Evolutionary conservation across 2,113 vertebrate species (phyloP).

Genomic region (Sinocyclocheilus rhinocerous): DNA sequence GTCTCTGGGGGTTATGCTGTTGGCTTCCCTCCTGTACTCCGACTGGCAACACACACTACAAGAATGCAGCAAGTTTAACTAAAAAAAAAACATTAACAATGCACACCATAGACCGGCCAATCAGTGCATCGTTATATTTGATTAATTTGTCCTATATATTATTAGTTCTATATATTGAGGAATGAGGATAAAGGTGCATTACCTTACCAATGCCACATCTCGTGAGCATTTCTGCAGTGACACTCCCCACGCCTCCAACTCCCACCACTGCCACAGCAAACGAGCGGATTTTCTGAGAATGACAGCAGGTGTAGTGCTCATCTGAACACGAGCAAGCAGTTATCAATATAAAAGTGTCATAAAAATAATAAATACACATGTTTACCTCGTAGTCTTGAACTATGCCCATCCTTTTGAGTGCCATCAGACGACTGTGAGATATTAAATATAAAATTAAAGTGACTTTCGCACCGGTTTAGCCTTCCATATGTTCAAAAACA

Average conservation of each 20-base stretch:
- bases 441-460: neutral
- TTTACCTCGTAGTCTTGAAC: constrained; percentile 95
- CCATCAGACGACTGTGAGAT: constrained; percentile 90
- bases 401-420: constrained; percentile 97
- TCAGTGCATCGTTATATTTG: neutral
- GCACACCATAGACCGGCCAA: neutral
- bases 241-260: constrained; percentile 95
- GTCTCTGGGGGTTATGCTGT: constrained; percentile 21
- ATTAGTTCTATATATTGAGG: neutral
- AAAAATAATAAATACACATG: neutral
- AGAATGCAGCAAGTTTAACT: neutral
- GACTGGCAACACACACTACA: neutral
- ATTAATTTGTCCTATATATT: neutral
- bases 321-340: constrained; percentile 7
- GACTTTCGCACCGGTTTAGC: neutral
- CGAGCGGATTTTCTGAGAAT: constrained; percentile 88
- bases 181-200: constrained; percentile 74
- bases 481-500: neutral
- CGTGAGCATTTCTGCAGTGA: constrained; percentile 98
- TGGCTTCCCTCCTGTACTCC: neutral
- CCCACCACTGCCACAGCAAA: constrained; percentile 91
- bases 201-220: constrained; percentile 99
- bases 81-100: neutral
- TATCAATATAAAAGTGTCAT: neutral
- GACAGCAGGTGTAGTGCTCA: constrained; percentile 1